Percentiles rank a stretch among this genome's conserved stretches.
phyloP scores from a whole-genome alignment of 2,797 vertebrate genomes.

The Neomorphus geoffroyi region DNA sequence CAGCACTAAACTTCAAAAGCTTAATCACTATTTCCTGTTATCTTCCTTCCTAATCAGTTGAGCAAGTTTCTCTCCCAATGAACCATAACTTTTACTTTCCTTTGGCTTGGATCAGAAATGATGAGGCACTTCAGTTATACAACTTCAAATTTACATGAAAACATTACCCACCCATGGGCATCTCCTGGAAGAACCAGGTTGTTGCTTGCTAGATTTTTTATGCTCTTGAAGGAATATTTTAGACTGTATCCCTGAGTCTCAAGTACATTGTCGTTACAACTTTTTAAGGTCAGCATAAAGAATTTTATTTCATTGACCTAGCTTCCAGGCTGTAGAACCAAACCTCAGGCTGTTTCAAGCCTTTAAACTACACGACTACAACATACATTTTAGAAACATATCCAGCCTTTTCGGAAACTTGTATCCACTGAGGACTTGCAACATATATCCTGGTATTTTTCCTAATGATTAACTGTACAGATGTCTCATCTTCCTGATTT shows the following conservation, averaged over 20 bases:
- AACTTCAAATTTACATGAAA: background rate
- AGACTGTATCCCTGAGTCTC: background rate
- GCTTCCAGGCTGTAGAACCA: background rate
- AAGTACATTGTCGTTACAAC: background rate
- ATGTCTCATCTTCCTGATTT: background rate
- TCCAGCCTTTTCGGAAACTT: background rate
- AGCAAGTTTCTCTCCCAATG: background rate
- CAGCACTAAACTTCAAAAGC: background rate
- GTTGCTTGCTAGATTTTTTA: background rate
- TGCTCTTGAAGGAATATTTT: background rate
- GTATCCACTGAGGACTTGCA: background rate
- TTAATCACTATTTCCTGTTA: background rate
- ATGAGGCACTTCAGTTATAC: background rate
- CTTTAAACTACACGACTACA: background rate
- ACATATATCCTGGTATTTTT: background rate
- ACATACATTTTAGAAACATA: background rate
- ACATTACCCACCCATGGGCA: background rate
- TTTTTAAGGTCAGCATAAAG: background rate
- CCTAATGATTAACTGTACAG: background rate
- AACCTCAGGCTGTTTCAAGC: background rate
- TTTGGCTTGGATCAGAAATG: background rate
- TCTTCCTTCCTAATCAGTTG: background rate
- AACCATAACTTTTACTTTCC: background rate
- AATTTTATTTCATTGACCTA: background rate
- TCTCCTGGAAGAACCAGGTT: background rate